Evolutionary conservation across 2,113 vertebrate species (phyloP).

Genomic region (Bambusicola thoracicus): DNA sequence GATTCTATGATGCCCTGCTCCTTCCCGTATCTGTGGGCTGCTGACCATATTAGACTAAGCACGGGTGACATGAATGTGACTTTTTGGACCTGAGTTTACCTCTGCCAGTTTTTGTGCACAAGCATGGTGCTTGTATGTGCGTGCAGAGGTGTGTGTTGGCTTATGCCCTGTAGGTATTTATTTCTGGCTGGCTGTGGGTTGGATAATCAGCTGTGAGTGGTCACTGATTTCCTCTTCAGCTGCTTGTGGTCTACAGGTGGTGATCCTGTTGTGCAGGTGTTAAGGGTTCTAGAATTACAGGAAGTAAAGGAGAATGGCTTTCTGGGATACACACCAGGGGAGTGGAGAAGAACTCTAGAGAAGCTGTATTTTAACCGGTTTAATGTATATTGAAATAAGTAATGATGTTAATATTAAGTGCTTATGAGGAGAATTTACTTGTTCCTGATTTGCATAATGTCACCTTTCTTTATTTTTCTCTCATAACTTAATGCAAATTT

Average conservation of each 20-base stretch:
- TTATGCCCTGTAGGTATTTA: fast-evolving
- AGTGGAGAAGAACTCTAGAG: background rate
- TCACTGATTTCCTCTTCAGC: background rate
- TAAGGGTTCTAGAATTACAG: background rate
- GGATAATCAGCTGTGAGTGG: background rate
- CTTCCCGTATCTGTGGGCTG: background rate
- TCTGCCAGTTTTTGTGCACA: background rate
- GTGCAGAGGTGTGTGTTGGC: fast-evolving
- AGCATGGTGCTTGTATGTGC: background rate
- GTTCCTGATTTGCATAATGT: background rate
- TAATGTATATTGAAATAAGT: background rate
- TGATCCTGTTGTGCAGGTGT: background rate
- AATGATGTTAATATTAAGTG: background rate
- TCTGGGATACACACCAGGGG: fast-evolving
- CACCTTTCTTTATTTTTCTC: background rate
- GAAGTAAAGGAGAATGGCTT: background rate
- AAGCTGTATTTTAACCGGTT: background rate
- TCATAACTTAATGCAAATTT: background rate
- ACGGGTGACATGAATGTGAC: background rate
- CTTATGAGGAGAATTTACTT: background rate
- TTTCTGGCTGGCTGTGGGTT: background rate
- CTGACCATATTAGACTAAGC: background rate
- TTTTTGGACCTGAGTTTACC: background rate
- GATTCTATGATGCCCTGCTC: background rate
- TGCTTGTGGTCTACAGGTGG: background rate